Conservation (phyloP, 2,797 vertebrate genomes). For the Molossus molossus region DNA sequence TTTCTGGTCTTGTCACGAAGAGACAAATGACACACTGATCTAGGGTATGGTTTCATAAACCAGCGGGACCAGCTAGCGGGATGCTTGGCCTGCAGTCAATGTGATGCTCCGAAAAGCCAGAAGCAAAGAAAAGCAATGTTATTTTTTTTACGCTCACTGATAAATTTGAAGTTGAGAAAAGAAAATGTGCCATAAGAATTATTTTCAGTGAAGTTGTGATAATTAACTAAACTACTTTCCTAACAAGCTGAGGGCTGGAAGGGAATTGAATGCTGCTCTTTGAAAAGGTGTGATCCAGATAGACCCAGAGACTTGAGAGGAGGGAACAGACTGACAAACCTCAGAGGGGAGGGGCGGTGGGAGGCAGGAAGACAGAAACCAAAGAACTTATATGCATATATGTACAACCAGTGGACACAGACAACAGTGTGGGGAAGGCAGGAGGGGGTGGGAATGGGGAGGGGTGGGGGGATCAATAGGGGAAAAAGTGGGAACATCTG, state of each 20-base stretch:
- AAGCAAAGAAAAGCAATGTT: not conserved
- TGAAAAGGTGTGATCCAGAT: not conserved
- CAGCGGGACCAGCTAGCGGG: not conserved
- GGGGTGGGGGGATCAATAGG: too few species aligned
- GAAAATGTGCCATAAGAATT: conserved; percentile 78
- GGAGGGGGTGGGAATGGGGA: too few species aligned
- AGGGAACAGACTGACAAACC: too few species aligned
- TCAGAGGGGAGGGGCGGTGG: too few species aligned
- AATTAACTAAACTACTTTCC: conserved; percentile 12
- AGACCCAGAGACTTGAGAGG: too few species aligned
- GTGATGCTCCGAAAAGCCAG: conserved; percentile 73
- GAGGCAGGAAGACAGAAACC: too few species aligned
- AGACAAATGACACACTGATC: not conserved
- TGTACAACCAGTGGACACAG: too few species aligned
- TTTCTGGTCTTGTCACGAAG: not conserved
- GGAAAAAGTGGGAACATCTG: too few species aligned
- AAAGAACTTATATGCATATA: too few species aligned
- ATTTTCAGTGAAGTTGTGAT: conserved; percentile 7
- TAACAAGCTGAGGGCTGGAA: not conserved
- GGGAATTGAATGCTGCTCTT: not conserved
- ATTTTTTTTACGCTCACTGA: not conserved
- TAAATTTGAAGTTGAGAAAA: conserved; percentile 76
- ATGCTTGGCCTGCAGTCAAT: not conserved
- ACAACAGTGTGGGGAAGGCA: too few species aligned
- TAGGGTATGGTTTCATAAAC: not conserved